These are phyloP conservation scores for Rana temporaria DNA, from an alignment of 2,113 vertebrate genomes.

Conservation along the genomic window DNA sequence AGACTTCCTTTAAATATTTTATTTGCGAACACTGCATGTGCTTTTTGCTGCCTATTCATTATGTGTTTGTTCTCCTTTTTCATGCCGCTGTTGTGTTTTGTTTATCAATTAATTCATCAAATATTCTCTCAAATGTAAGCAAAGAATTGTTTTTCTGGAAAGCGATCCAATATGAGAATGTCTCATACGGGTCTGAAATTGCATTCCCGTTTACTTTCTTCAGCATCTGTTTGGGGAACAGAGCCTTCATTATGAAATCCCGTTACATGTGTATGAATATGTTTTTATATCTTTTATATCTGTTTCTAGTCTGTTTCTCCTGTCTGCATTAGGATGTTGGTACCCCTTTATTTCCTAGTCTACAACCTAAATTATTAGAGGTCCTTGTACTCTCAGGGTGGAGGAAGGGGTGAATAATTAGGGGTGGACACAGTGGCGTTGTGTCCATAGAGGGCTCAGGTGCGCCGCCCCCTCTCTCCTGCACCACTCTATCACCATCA, in stretches of 20 bases:
- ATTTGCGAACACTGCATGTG: neutral
- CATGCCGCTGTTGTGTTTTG: neutral
- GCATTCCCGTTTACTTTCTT: constrained; percentile 5
- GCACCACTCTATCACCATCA: too few species aligned
- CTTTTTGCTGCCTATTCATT: neutral
- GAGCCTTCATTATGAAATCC: constrained; percentile 15
- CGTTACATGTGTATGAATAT: constrained; percentile 19
- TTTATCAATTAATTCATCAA: constrained; percentile 39
- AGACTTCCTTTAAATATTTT: neutral
- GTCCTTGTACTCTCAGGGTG: too few species aligned
- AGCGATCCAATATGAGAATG: neutral
- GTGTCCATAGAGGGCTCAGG: too few species aligned
- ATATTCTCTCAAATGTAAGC: constrained; percentile 30
- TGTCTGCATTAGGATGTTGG: too few species aligned
- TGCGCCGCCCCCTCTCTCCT: too few species aligned
- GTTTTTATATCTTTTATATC: too few species aligned
- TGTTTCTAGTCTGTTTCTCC: too few species aligned
- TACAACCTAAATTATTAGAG: too few species aligned
- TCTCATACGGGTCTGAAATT: neutral
- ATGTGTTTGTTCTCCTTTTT: neutral
- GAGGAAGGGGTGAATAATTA: too few species aligned
- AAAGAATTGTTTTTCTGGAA: constrained; percentile 25
- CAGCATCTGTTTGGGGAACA: constrained; percentile 31
- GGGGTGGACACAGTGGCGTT: too few species aligned
- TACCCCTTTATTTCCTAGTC: too few species aligned